phyloP scores from a whole-genome alignment of 2,113 vertebrate species.

The Urocynchramus pylzowi region DNA sequence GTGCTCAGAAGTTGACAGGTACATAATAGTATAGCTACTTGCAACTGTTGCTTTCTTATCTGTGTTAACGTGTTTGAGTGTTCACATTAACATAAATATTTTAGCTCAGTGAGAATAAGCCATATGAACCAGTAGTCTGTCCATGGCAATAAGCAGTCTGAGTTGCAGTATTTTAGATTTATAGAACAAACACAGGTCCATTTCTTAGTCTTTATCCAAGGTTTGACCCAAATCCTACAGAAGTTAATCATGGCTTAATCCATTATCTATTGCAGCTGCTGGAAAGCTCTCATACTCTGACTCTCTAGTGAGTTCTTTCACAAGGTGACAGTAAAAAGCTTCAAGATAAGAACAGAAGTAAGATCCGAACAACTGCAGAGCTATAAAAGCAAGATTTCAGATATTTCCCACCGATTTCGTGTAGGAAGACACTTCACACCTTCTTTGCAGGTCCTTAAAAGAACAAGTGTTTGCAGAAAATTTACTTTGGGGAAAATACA shows the following conservation, averaged over 20 bases:
- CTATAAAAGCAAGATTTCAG: not conserved
- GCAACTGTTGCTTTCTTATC: not conserved
- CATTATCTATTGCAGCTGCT: not conserved
- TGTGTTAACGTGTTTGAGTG: not conserved
- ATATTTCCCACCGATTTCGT: not conserved
- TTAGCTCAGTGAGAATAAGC: not conserved
- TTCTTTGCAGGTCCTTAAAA: not conserved
- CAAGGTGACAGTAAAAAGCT: not conserved
- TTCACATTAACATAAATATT: not conserved
- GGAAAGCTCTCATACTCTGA: not conserved
- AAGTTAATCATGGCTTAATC: not conserved
- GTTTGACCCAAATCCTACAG: not conserved
- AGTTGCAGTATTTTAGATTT: not conserved
- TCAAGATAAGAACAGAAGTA: not conserved
- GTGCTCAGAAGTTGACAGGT: not conserved
- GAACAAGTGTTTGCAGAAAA: not conserved
- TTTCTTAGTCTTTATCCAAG: not conserved
- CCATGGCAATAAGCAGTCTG: not conserved
- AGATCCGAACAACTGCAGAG: not conserved
- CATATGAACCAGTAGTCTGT: not conserved
- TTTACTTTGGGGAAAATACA: not conserved
- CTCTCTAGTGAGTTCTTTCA: not conserved
- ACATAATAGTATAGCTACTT: not conserved
- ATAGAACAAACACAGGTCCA: not conserved
- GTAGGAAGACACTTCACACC: not conserved